Conservation (phyloP, 2,113 vertebrate species). For the Lycaon pictus region DNA sequence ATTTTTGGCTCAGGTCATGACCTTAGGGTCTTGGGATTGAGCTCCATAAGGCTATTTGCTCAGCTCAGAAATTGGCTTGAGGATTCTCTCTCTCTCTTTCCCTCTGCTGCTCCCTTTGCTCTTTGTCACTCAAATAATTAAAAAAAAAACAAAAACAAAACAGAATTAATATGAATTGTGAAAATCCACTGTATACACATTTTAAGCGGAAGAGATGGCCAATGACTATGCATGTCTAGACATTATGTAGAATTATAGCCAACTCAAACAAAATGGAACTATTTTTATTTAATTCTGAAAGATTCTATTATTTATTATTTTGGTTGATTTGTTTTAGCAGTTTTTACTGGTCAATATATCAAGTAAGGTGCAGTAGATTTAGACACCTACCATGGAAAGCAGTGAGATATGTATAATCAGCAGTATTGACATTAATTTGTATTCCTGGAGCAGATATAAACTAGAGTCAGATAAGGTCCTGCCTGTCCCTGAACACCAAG, state of each 20-base stretch:
- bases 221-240: background rate
- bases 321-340: slow-evolving; percentile 1
- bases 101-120: background rate
- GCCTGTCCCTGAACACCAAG: background rate
- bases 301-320: slow-evolving; percentile 7
- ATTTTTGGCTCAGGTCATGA: background rate
- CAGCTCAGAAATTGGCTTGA: background rate
- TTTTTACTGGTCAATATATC: background rate
- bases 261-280: background rate
- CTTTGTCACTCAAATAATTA: background rate
- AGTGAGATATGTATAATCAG: background rate
- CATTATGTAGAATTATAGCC: slow-evolving; percentile 19
- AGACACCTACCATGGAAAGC: background rate
- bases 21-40: background rate
- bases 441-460: slow-evolving; percentile 1
- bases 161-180: background rate
- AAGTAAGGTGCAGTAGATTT: background rate
- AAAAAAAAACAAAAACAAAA: background rate
- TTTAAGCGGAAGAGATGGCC: slow-evolving; percentile 45
- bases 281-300: slow-evolving; percentile 47
- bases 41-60: background rate
- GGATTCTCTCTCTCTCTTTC: background rate
- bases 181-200: slow-evolving; percentile 10
- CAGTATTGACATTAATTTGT: background rate
- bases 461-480: background rate